These are phyloP conservation scores for Peromyscus leucopus DNA, from an alignment of 2,113 vertebrate genomes.

Conservation along the genomic window DNA sequence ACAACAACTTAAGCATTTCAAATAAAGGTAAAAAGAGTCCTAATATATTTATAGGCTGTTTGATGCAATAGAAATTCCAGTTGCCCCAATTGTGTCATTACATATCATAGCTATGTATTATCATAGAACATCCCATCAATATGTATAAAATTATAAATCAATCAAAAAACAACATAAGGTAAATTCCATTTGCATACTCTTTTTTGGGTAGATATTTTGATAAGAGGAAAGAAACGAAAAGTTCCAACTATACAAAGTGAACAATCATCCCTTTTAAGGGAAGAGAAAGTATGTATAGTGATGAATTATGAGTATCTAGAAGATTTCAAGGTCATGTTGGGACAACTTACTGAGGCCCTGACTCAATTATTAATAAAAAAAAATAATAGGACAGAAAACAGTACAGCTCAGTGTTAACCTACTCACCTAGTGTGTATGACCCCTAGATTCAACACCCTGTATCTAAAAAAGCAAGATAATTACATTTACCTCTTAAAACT, in stretches of 20 bases:
- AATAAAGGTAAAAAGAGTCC: neutral
- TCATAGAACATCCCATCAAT: neutral
- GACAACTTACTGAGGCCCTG: neutral
- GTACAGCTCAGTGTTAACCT: neutral
- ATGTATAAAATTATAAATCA: neutral
- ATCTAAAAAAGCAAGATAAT: neutral
- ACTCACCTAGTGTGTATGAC: neutral
- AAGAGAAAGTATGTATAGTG: neutral
- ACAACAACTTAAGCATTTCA: neutral
- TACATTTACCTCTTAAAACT: neutral
- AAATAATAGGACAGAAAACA: too few species aligned
- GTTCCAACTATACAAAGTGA: neutral
- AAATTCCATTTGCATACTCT: neutral
- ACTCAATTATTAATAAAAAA: neutral
- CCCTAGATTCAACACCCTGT: neutral
- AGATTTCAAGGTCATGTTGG: neutral
- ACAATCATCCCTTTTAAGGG: neutral
- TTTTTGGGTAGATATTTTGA: neutral
- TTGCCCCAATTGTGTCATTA: too few species aligned
- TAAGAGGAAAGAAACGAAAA: constrained; percentile 9
- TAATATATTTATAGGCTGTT: neutral
- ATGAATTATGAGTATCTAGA: neutral
- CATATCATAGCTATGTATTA: neutral
- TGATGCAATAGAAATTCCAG: neutral
- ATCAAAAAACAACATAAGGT: neutral